Base-by-base conservation (phyloP, 2,797 vertebrate species). In the Phalanger gymnotis region DNA sequence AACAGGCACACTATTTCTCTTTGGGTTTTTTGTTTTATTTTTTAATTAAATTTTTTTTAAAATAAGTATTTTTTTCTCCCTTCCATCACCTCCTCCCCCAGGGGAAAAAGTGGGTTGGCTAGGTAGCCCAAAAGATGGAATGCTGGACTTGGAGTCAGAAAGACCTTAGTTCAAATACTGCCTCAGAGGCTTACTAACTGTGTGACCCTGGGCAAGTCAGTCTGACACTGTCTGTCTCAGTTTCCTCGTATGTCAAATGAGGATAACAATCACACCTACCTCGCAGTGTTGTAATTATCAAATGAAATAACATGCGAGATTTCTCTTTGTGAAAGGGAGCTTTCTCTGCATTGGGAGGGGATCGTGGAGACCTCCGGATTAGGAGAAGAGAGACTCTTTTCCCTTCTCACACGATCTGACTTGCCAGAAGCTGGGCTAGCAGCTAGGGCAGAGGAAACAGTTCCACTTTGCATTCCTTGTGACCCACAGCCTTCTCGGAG, bases 331-430 rank as follows among this genome's bases (percentile, higher is more conserved):
- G 51, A 87, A 40, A 73, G 40, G n/a, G 7, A 73, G 5, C n/a
- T 73, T 73, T 73, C 34, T 73, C 66, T 25, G 19, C n/a, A 40
- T 53, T 73, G 54, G 16, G 58, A 40, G 40, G 51, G 7, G 3
- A 22, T 25, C 2, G 0, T 9, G 52, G 28, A 27, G 92, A n/a
- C 27, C 54, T 51, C 40, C 40, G 40, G 22, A 87, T 87, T 87
- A 27, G 22, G 22, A 81, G 7, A 81, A 87, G n/a, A 47, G n/a
- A 25, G n/a, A 81, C n/a, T 73, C n/a, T 90, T n/a, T 54, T 55
- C 12, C 30, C n/a, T 55, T 53, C 53, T 87, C 91, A 40, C 0
- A 0, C 53, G 73, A 47, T 0, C 0, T 2, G 13, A 22, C 0
- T 81, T 53, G 89, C 92, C 10, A 16, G 52, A 92, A 51, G 55